Evolutionary conservation across 1,140 invertebrate species (phyloP).

Genomic region (Zaprionus nigranus): DNA sequence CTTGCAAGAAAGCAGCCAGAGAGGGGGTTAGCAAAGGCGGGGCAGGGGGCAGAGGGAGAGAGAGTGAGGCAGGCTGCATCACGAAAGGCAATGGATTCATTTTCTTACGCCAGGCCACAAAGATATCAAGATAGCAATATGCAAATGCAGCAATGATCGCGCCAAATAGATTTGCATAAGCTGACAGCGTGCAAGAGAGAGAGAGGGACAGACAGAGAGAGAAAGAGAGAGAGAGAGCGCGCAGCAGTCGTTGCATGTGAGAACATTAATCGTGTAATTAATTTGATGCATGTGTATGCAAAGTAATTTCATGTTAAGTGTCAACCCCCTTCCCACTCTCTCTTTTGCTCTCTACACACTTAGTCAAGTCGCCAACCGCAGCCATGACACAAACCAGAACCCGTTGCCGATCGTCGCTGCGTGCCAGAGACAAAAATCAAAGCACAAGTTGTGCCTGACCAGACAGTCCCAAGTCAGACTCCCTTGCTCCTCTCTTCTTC

Average conservation of each 20-base stretch:
- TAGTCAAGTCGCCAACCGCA: not conserved
- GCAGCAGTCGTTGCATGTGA: constrained; percentile 67
- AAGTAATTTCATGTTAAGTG: constrained; percentile 85
- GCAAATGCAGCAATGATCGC: constrained; percentile 81
- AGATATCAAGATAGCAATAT: constrained; percentile 81
- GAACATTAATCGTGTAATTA: constrained; percentile 85
- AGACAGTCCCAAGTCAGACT: not conserved
- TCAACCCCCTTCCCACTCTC: constrained; percentile 55
- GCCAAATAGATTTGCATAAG: constrained; percentile 81
- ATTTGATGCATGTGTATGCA: constrained; percentile 85
- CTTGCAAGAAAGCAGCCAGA: constrained; percentile 38
- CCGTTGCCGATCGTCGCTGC: constrained; percentile 3
- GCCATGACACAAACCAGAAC: not conserved
- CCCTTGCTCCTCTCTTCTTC: too few species aligned
- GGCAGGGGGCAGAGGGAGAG: too few species aligned
- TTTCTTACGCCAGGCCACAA: constrained; percentile 64
- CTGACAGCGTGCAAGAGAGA: constrained; percentile 20
- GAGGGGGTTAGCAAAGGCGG: not conserved
- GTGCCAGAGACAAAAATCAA: constrained; percentile 51
- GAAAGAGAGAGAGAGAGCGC: not conserved
- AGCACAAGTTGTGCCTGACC: constrained; percentile 4
- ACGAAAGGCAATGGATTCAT: constrained; percentile 82
- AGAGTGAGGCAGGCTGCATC: constrained; percentile 40
- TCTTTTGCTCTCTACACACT: not conserved
- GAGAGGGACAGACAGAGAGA: not conserved